Evolutionary conservation across 2,113 vertebrate species (phyloP), one percentile per base, ranked within the genome.

Genomic region (Eretmochelys imbricata): DNA sequence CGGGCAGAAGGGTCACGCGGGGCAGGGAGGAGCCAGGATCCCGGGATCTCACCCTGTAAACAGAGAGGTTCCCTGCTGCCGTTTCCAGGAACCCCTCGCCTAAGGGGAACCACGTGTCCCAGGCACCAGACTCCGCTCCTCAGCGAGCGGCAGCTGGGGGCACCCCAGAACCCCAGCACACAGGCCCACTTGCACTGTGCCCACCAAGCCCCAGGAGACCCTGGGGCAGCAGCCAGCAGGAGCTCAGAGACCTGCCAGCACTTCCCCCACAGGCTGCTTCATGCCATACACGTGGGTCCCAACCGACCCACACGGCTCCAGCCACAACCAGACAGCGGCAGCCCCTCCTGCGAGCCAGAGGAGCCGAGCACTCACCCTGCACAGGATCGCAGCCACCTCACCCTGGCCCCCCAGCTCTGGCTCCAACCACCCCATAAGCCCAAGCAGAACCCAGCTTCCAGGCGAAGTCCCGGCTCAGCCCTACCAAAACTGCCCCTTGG

Each of bases 1-100:
- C 48, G 9, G 48, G 48, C 49, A 80, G 48, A 51, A 80, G 79
- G 27, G 79, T 29, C 25, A 50, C 7, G 25, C 13, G 8, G 13
- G 29, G 79, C 27, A 81, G 80, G 50, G 27, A n/a, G 80, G 17
- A 31, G 79, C 31, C 25, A 53, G 51, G 25, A 11, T 35, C 80
- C 49, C 31, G 10, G 76, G 51, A 1, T 29, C n/a, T 46, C 88
- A 91, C 94, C 95, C 85, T 95, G 96, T 95, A 97, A 96, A 96
- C 89, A 75, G 16, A 72, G 62, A 75, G 10, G 10, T 24, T 75
- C 38, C 35, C 35, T 20, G 35, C 65, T 72, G 65, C 65, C 38
- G 5, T 42, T 42, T 38, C 69, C 69, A 72, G 69, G n/a, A 72
- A 19, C 69, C 69, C n/a, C 6, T 42, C 8, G 10, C 24, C 38